Base-by-base conservation (phyloP, 2,888 invertebrate genomes). In the Caenorhabditis sp. region DNA sequence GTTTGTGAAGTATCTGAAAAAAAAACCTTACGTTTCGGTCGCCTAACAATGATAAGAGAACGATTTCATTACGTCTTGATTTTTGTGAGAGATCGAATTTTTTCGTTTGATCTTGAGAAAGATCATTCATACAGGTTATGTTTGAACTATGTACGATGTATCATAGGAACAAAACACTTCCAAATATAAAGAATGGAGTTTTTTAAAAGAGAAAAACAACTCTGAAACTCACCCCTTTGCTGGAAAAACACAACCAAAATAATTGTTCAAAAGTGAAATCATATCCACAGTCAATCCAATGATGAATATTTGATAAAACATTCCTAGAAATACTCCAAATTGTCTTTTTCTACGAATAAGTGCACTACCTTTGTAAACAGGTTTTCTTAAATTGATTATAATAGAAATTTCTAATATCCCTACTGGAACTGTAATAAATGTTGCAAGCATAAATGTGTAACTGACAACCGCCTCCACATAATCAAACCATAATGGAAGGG, bases 231-330 rank as follows among this genome's bases (percentile, higher is more conserved):
- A 75, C 75, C 70, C 70, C 59, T 69, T 75, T 1, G 75, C 75
- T 25, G 75, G 78, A 57, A 78, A 78, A 10, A 78, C 76, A 54
- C 76, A 76, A 50, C 78, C 78, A 21, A 76, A 59, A 36, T 78
- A 78, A 52, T 78, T 78, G 52, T 78, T 78, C 10, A 71, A 36
- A 25, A 78, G 36, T 36, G 76, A 70, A 17, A 78, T 64, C n/a
- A 78, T 67, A 53, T 78, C 78, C 0, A 78, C 68, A 7, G 59
- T 61, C 8, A 72, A 68, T 5, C 78, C 78, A 53, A 78, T 59
- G 43, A 73, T 73, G 62, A 78, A 78, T 17, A 78, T 78, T 62
- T 68, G 73, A 53, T 76, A 78, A 27, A 78, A 78, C 78, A 78
- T 78, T 58, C 78, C 78, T 78, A 36, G 31, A 8, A 31, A 31